Base-by-base conservation (phyloP, 2,888 invertebrate species). In the Drosophila meridiana region DNA sequence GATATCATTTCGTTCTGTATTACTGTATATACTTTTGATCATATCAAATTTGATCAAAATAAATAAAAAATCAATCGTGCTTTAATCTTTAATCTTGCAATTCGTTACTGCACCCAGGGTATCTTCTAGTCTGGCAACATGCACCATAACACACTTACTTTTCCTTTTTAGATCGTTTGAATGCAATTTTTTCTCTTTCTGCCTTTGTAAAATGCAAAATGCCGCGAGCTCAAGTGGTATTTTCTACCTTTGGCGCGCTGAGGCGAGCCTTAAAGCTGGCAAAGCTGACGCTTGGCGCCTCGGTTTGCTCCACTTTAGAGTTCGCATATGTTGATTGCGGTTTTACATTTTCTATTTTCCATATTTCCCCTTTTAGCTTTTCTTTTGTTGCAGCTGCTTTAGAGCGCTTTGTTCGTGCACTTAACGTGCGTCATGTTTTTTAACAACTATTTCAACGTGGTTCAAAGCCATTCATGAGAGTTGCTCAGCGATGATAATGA, bases 271-370 rank as follows among this genome's bases (percentile, higher is more conserved):
- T 71, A 72, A 84, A 80, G 69, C 57, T 28, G 68, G 57, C 58
- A 48, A 14, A 40, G 43, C 48, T 50, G 32, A 20, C 42, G 70
- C 67, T 48, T 34, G 40, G 36, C 48, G 66, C 64, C 62, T 34
- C 45, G 42, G 32, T 47, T 60, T 85, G 88, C 70, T 87, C 86
- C 73, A 74, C 63, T 77, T 81, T 72, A 32, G 20, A 32, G 53
- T 74, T 66, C 68, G 75, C 86, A 85, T 85, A 85, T 87, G 85
- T 61, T 89, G 90, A 85, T 85, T 89, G 88, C 85, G 77, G 78
- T 82, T 89, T 79, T 71, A 73, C 62, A 69, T 66, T 71, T 72
- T 52, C 38, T 42, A 66, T 68, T 57, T 68, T 58, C 45, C 65
- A 76, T 76, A 78, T 69, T 59, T 59, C 6, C n/a, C 13, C 36